Conservation (phyloP, 2,888 invertebrate species). For the Macroteleia sp. region DNA sequence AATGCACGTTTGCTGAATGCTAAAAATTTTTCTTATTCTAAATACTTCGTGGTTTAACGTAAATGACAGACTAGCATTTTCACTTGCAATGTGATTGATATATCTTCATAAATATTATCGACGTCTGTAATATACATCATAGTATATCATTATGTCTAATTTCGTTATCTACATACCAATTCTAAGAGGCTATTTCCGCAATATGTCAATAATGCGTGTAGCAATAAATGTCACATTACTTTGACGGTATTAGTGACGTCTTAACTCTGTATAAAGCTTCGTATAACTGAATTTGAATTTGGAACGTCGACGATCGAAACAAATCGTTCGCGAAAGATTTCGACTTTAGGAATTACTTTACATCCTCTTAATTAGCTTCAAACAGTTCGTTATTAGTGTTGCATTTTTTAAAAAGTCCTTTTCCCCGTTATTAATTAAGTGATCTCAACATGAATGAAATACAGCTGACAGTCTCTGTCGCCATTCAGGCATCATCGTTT, state of each 20-base stretch:
- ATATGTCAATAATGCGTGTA: slow-evolving; percentile 33
- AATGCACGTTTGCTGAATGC: no score
- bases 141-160: slow-evolving; percentile 27
- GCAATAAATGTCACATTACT: slow-evolving; percentile 23
- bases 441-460: slow-evolving; percentile 47
- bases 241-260: no score
- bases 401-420: slow-evolving; percentile 20
- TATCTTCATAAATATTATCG: not conserved
- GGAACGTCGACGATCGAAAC: no score
- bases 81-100: not conserved
- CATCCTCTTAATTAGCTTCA: slow-evolving; percentile 23
- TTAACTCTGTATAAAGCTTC: no score
- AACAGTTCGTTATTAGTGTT: slow-evolving; percentile 37
- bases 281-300: no score
- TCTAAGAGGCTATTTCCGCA: slow-evolving; percentile 9
- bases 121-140: not conserved
- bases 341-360: slow-evolving; percentile 9
- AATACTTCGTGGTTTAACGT: not conserved
- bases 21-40: not conserved
- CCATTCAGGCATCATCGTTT: slow-evolving; percentile 37
- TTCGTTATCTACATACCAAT: slow-evolving; percentile 9
- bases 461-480: slow-evolving; percentile 54
- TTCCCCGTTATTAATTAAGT: slow-evolving; percentile 39
- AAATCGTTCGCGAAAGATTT: no score
- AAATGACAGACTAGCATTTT: no score